Percentiles rank a stretch among this genome's conserved stretches.
Conservation (phyloP, 2,888 invertebrate species). For the Thereva nobilitata region DNA sequence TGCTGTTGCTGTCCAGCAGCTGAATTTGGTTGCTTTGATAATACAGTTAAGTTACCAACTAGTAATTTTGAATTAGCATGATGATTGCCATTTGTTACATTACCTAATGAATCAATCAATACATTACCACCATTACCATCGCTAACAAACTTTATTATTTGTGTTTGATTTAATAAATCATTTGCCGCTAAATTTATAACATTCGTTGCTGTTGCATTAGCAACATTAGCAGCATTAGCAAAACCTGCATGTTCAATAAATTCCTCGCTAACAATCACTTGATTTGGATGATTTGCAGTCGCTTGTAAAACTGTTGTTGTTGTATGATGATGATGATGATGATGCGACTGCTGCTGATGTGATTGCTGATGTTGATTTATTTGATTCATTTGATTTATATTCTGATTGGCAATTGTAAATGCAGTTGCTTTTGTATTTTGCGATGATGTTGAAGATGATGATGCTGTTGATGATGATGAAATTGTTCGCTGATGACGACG, state of each 20-base stretch:
- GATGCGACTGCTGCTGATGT: slow-evolving; percentile 30
- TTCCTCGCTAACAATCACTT: slow-evolving; percentile 51
- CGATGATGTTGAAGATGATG: slow-evolving; percentile 43
- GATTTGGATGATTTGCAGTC: slow-evolving; percentile 39
- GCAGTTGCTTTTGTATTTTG: slow-evolving; percentile 24
- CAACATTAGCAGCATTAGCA: slow-evolving; percentile 37
- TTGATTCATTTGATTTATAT: slow-evolving; percentile 44
- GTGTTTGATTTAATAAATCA: slow-evolving; percentile 53
- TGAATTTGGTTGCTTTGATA: slow-evolving; percentile 47
- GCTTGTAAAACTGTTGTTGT: slow-evolving; percentile 35
- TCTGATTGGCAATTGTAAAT: slow-evolving; percentile 35
- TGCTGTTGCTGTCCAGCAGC: slow-evolving; percentile 44
- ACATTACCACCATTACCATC: slow-evolving; percentile 56
- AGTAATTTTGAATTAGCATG: slow-evolving; percentile 51
- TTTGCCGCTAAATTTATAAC: slow-evolving; percentile 44
- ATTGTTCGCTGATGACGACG: slow-evolving; percentile 44
- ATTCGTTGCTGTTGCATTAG: slow-evolving; percentile 41
- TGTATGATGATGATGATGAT: slow-evolving; percentile 31
- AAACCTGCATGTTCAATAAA: slow-evolving; percentile 46
- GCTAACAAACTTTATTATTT: slow-evolving; percentile 56
- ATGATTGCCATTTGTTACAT: slow-evolving; percentile 42
- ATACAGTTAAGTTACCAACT: slow-evolving; percentile 56
- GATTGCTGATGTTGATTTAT: slow-evolving; percentile 45
- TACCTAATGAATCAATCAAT: slow-evolving; percentile 52
- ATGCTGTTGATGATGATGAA: slow-evolving; percentile 44